Conservation (phyloP, 2,888 invertebrate genomes). For the Epicampocera succincta region DNA sequence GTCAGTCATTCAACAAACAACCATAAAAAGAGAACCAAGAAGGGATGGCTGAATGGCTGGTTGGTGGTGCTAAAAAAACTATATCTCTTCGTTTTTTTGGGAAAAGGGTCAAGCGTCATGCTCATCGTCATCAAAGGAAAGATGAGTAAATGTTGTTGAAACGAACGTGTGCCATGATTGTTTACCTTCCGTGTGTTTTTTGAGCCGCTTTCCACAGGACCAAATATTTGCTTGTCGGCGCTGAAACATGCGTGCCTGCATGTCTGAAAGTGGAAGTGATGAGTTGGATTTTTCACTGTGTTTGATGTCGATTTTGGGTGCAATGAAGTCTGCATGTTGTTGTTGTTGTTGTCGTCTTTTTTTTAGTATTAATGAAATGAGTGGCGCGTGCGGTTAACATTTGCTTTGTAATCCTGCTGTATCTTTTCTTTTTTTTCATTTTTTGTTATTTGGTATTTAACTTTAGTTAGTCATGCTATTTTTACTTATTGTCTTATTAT, state of each 20-base stretch:
- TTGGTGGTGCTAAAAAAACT: conserved; percentile 36
- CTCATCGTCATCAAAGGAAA: conserved; percentile 23
- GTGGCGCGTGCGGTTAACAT: conserved; percentile 68
- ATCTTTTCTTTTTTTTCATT: conserved; percentile 30
- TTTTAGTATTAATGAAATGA: conserved; percentile 47
- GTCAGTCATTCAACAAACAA: conserved; percentile 45
- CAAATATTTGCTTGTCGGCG: conserved; percentile 17
- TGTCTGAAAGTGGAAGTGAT: conserved; percentile 31
- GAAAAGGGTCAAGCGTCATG: conserved; percentile 48
- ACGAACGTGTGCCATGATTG: conserved; percentile 39
- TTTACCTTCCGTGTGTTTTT: background rate
- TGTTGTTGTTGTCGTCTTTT: background rate
- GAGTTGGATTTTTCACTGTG: conserved; percentile 44
- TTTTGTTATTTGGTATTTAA: conserved; percentile 45
- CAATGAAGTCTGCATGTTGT: conserved; percentile 34
- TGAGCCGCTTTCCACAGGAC: conserved; percentile 15
- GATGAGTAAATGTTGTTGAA: conserved; percentile 28
- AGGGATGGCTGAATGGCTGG: background rate
- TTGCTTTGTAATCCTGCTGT: conserved; percentile 58
- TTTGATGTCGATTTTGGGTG: conserved; percentile 17
- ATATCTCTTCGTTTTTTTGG: background rate
- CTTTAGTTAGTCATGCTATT: conserved; percentile 63
- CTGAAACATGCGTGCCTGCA: background rate
- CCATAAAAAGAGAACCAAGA: background rate
- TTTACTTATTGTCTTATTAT: conserved; percentile 1